Conservation (phyloP, 2,113 vertebrate genomes). For the Bungarus multicinctus region DNA sequence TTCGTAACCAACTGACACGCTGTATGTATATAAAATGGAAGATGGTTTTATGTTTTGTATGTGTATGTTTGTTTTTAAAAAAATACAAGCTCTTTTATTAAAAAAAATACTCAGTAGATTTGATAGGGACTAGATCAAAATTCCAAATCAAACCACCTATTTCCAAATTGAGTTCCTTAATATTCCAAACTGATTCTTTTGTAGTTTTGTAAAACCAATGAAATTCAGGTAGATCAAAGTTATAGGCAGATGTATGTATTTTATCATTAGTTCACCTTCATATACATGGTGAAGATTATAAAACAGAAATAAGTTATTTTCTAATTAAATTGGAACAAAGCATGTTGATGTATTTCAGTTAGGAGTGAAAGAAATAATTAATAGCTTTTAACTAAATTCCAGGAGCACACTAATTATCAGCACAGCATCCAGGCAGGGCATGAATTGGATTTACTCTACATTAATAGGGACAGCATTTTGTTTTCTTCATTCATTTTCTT, state of each 20-base stretch:
- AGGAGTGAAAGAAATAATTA: conserved; percentile 50
- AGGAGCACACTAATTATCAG: conserved; percentile 44
- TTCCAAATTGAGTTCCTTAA: conserved; percentile 25
- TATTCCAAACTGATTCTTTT: conserved; percentile 25
- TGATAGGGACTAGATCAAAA: neutral
- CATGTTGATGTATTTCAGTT: conserved; percentile 50
- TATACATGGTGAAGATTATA: conserved; percentile 32
- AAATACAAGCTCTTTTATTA: no score
- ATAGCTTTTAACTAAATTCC: conserved; percentile 60
- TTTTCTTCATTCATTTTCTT: neutral
- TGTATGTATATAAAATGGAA: no score
- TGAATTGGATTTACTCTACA: conserved; percentile 8
- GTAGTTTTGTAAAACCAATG: conserved; percentile 14
- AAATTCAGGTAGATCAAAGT: neutral
- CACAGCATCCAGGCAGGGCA: conserved; percentile 27
- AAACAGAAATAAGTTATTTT: conserved; percentile 53
- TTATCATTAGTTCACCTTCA: neutral
- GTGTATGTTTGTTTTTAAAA: no score
- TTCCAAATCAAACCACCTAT: neutral
- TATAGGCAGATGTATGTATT: conserved; percentile 36
- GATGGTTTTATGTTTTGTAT: no score
- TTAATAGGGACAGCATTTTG: neutral
- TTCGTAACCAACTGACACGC: no score
- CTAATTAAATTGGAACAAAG: conserved; percentile 55
- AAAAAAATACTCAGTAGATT: neutral